A percentile compares a stretch with the other conserved stretches of the same genome.
Conservation (phyloP, 35 echinoderm and acorn worm species). For the Ophioderma brevispina region DNA sequence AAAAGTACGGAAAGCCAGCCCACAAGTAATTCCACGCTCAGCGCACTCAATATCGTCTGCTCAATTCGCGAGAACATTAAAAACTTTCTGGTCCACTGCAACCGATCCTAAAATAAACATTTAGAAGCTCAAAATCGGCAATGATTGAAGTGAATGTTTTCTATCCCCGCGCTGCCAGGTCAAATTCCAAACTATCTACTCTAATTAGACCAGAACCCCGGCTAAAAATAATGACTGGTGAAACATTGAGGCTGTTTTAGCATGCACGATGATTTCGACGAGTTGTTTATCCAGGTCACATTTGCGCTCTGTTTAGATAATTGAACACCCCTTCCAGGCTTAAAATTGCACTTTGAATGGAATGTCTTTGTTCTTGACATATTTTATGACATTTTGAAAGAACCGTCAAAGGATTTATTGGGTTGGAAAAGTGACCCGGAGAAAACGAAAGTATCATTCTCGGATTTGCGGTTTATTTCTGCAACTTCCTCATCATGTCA, state of each 20-base stretch:
- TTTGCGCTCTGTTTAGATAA: conserved; percentile 4
- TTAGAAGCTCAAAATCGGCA: background rate
- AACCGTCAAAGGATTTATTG: background rate
- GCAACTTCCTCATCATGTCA: no score
- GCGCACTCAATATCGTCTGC: no score
- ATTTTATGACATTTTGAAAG: background rate
- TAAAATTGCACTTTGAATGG: background rate
- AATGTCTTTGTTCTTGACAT: background rate
- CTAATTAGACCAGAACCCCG: background rate
- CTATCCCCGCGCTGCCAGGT: conserved; percentile 1
- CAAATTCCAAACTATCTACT: background rate
- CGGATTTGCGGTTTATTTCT: no score
- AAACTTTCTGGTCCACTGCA: background rate
- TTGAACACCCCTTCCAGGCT: background rate
- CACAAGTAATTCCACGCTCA: background rate
- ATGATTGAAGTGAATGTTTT: background rate
- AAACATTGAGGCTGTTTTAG: background rate
- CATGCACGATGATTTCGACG: background rate
- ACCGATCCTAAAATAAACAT: background rate
- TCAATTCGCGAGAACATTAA: background rate
- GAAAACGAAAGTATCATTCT: no score
- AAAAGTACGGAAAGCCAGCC: background rate
- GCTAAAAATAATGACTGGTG: background rate
- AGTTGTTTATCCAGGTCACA: background rate
- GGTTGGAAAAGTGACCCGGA: background rate